These are phyloP conservation scores for Gymnodraco acuticeps DNA, from an alignment of 2,797 vertebrate genomes.

Conservation along the genomic window DNA sequence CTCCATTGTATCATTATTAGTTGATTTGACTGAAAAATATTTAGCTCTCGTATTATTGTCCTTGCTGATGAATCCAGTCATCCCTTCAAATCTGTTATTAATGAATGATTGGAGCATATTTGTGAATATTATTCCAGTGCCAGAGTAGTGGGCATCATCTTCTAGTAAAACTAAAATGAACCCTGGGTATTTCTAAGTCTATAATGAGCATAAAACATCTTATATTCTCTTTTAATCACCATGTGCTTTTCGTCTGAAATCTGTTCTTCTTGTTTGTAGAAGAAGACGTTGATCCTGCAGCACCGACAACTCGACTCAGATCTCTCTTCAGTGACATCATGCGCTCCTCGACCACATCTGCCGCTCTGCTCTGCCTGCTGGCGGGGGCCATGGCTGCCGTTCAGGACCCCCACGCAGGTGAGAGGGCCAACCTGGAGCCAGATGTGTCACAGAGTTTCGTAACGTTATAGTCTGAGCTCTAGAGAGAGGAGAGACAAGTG, in stretches of 20 bases:
- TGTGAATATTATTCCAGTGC: neutral
- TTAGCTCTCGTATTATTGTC: neutral
- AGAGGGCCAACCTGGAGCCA: slow-evolving; percentile 1
- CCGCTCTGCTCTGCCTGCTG: slow-evolving; percentile 66
- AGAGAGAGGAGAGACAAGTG: neutral
- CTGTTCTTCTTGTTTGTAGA: slow-evolving; percentile 32
- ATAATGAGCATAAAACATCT: neutral
- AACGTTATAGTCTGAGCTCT: neutral
- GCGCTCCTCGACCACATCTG: slow-evolving; percentile 40
- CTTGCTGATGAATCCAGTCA: neutral
- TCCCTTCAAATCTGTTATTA: neutral
- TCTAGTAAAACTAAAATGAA: neutral
- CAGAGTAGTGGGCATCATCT: neutral
- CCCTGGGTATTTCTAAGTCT: neutral
- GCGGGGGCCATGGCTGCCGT: slow-evolving; percentile 46
- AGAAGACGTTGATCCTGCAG: slow-evolving; percentile 31
- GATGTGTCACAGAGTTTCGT: neutral
- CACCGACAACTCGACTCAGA: slow-evolving; percentile 28
- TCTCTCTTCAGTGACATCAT: slow-evolving; percentile 57
- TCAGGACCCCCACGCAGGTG: slow-evolving; percentile 69
- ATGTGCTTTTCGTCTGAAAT: neutral
- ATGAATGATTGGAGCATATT: neutral
- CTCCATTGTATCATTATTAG: neutral
- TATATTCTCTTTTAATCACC: neutral
- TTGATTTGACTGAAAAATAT: no score